phyloP scores from a whole-genome alignment of 2,797 vertebrate species.

The Paratrypauchen microcephalus region DNA sequence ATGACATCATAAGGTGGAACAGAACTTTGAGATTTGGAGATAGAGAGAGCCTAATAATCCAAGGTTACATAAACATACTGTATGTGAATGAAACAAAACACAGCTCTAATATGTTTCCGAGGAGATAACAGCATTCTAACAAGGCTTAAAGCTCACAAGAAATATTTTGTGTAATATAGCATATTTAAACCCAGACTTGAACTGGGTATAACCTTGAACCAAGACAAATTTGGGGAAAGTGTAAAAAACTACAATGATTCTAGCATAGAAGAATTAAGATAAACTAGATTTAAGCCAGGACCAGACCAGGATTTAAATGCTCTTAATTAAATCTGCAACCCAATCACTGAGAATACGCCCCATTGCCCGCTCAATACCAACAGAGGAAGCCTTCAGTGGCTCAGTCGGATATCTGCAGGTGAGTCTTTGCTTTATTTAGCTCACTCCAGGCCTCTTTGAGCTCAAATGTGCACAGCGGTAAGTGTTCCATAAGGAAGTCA shows the following conservation, averaged over 20 bases:
- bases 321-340: neutral
- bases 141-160: too few relatives aligned
- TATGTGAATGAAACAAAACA: too few relatives aligned
- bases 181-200: too few relatives aligned
- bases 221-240: neutral
- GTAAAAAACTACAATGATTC: neutral
- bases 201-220: neutral
- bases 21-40: too few relatives aligned
- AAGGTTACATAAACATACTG: too few relatives aligned
- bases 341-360: neutral
- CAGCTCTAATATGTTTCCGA: too few relatives aligned
- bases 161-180: too few relatives aligned
- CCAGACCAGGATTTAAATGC: neutral
- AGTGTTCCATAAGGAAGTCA: neutral
- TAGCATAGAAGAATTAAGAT: neutral
- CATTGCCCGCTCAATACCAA: neutral
- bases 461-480: neutral
- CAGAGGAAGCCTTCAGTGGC: neutral
- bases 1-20: too few relatives aligned
- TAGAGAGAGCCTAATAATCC: too few relatives aligned
- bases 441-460: neutral
- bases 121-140: too few relatives aligned
- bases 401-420: neutral
- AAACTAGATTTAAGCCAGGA: neutral
- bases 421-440: constrained; percentile 3